Evolutionary conservation across 92 coral and sea anemone genomes (phyloP).

Genomic region (Actinostola sp.): DNA sequence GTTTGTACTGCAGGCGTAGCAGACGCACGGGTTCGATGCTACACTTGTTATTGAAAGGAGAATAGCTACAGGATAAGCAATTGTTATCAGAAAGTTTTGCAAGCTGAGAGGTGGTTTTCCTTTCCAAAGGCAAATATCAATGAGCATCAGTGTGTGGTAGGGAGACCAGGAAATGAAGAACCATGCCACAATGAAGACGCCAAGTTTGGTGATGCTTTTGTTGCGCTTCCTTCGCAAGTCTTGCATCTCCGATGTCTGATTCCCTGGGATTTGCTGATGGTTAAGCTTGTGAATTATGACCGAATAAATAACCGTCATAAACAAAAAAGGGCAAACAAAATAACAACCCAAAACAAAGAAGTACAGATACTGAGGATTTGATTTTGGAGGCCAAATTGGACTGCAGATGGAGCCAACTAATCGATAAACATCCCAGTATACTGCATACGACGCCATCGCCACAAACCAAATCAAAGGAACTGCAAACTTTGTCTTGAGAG

Average conservation of each 20-base stretch:
- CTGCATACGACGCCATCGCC: constrained; percentile 1
- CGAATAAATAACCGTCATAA: constrained; percentile 19
- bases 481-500: background rate
- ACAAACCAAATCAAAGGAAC: constrained; percentile 30
- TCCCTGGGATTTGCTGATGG: constrained; percentile 30
- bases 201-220: constrained; percentile 23
- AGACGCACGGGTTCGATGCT: constrained; percentile 19
- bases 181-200: constrained; percentile 15
- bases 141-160: constrained; percentile 12
- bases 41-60: constrained; percentile 6
- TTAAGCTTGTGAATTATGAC: constrained; percentile 15
- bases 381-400: background rate
- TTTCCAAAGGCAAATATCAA: background rate
- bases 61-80: background rate
- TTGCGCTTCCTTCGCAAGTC: constrained; percentile 23
- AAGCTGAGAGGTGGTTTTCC: background rate
- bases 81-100: background rate
- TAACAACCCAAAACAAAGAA: background rate
- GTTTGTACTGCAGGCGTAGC: constrained; percentile 19
- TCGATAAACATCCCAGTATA: background rate
- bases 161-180: constrained; percentile 44
- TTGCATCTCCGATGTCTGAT: background rate
- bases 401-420: background rate
- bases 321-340: constrained; percentile 9
- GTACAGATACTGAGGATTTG: background rate